Percentiles rank a stretch among this genome's conserved stretches.
These are phyloP conservation scores for Zelostemma sp. DNA, from an alignment of 1,140 invertebrate species.

Conservation along the genomic window DNA sequence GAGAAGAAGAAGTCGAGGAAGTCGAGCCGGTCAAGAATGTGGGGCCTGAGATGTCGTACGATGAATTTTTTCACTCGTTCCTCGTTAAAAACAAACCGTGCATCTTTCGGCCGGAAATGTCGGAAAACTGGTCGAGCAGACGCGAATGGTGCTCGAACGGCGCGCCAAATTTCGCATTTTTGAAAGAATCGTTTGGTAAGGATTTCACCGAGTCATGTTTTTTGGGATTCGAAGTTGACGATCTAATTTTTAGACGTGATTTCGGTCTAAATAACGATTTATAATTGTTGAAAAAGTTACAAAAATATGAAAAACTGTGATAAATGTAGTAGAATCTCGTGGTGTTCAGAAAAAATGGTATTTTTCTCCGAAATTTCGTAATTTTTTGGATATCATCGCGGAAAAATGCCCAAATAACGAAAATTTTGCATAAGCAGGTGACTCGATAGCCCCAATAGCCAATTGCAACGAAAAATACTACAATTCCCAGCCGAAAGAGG, in stretches of 20 bases:
- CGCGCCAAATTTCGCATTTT: conserved; percentile 76
- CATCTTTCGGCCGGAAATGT: conserved; percentile 74
- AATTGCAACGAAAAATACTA: conserved; percentile 81
- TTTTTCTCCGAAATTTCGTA: no score
- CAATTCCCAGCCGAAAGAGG: conserved; percentile 79
- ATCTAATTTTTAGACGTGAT: conserved; percentile 8
- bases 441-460: conserved; percentile 78
- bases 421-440: conserved; percentile 61
- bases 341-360: no score
- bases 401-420: conserved; percentile 4
- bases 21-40: conserved; percentile 31
- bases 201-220: conserved; percentile 4
- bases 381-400: no score
- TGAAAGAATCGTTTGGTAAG: conserved; percentile 73
- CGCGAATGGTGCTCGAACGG: conserved; percentile 72
- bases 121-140: conserved; percentile 73
- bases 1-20: conserved; percentile 12
- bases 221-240: background rate
- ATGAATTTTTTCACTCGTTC: conserved; percentile 73
- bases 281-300: no score
- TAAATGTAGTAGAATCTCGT: no score
- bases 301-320: conserved; percentile 2
- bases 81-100: conserved; percentile 77
- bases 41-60: conserved; percentile 49
- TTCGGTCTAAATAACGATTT: no score